Conservation (phyloP, 2,888 invertebrate species). For the Papilio protenor region DNA sequence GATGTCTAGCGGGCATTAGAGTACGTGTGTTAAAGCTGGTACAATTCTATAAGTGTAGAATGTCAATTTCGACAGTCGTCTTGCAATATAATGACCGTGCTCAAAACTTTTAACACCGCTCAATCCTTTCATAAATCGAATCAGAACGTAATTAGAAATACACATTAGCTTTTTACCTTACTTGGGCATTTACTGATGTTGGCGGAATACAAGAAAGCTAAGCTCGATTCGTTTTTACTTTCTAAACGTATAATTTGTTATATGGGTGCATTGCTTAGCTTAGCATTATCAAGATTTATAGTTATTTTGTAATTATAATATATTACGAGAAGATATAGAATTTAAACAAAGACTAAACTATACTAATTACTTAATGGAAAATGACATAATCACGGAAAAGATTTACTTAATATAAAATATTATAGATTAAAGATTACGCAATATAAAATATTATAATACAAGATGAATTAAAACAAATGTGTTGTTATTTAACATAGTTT, state of each 20-base stretch:
- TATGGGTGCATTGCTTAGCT: constrained; percentile 10
- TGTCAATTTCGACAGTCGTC: constrained; percentile 8
- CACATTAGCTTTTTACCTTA: constrained; percentile 40
- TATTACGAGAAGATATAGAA: background rate
- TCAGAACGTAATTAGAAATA: constrained; percentile 37
- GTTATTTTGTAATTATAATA: background rate
- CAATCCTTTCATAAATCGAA: constrained; percentile 29
- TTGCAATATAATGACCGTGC: constrained; percentile 1
- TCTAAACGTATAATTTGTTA: constrained; percentile 30
- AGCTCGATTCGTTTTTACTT: constrained; percentile 39
- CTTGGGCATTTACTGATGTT: constrained; percentile 18
- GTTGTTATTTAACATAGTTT: background rate
- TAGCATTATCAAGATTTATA: constrained; percentile 17
- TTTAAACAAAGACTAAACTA: background rate
- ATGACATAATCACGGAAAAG: background rate
- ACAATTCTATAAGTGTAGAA: background rate
- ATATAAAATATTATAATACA: background rate
- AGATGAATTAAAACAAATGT: background rate
- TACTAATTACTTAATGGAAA: background rate
- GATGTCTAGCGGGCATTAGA: too few species aligned
- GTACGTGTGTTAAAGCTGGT: background rate
- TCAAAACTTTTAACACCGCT: constrained; percentile 5
- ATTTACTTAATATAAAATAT: background rate
- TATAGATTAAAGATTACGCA: too few species aligned
- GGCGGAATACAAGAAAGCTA: constrained; percentile 37